Evolutionary conservation across 30 jellyfish, hydroid and myxozoan genomes (phyloP).

Genomic region (Aurelia aurita): DNA sequence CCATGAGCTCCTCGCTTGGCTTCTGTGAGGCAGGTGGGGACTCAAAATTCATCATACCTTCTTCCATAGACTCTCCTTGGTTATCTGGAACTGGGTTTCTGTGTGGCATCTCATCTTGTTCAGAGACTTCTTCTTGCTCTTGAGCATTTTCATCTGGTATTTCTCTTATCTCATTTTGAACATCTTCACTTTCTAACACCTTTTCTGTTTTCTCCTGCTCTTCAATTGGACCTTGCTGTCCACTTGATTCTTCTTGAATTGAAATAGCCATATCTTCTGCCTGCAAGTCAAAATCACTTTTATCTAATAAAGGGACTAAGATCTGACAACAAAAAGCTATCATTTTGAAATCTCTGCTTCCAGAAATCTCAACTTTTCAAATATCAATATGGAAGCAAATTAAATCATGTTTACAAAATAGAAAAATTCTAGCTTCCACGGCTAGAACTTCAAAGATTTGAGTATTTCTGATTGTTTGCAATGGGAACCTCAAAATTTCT

Average conservation of each 20-base stretch:
- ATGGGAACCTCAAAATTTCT: too few relatives aligned
- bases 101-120: conserved; percentile 14
- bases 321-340: too few relatives aligned
- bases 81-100: conserved; percentile 63
- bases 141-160: not conserved
- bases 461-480: too few relatives aligned
- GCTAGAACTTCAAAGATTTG: too few relatives aligned
- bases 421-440: too few relatives aligned
- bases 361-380: too few relatives aligned
- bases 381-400: too few relatives aligned
- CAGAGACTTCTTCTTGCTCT: not conserved
- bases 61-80: conserved; percentile 29
- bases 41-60: not conserved
- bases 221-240: not conserved
- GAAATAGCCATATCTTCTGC: not conserved
- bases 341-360: too few relatives aligned
- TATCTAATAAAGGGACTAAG: too few relatives aligned
- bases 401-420: too few relatives aligned
- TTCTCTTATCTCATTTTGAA: not conserved
- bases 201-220: conserved; percentile 4
- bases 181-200: not conserved
- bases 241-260: not conserved
- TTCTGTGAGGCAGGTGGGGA: conserved; percentile 5
- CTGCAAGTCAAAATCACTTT: not conserved
- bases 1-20: not conserved